phyloP scores from a whole-genome alignment of 2,888 invertebrate genomes.

The Sicus ferrugineus region DNA sequence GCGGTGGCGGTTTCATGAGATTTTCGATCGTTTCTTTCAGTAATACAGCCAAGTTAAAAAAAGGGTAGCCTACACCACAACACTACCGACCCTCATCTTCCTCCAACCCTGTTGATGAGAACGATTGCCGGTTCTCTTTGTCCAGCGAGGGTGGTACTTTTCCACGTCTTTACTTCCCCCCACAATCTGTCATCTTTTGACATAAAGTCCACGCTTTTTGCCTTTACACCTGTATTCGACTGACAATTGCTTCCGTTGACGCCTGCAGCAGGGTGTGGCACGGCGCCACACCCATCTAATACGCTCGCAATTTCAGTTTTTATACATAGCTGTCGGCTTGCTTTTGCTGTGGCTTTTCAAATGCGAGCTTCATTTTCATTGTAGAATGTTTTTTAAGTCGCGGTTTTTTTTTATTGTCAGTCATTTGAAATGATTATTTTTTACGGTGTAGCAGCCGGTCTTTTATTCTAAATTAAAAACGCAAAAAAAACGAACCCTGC shows the following conservation, averaged over 20 bases:
- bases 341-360: background rate
- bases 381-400: background rate
- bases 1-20: too few relatives aligned
- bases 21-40: too few relatives aligned
- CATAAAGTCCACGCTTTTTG: background rate
- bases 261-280: slow-evolving; percentile 25
- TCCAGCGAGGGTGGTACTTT: too few relatives aligned
- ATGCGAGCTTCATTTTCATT: background rate
- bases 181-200: background rate
- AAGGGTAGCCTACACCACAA: too few relatives aligned
- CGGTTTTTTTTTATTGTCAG: background rate
- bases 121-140: too few relatives aligned
- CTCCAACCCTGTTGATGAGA: too few relatives aligned
- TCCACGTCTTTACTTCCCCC: too few relatives aligned
- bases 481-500: slow-evolving; percentile 34
- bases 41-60: too few relatives aligned
- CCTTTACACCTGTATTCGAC: slow-evolving; percentile 22
- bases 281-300: background rate
- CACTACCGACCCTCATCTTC: too few relatives aligned
- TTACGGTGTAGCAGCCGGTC: too few relatives aligned
- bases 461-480: too few relatives aligned
- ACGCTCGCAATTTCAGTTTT: background rate
- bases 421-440: background rate
- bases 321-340: background rate
- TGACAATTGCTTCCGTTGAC: slow-evolving; percentile 25